A percentile compares a stretch with the other conserved stretches of the same genome.
These are phyloP conservation scores for Dione juno DNA, from an alignment of 2,888 invertebrate genomes.

Conservation along the genomic window DNA sequence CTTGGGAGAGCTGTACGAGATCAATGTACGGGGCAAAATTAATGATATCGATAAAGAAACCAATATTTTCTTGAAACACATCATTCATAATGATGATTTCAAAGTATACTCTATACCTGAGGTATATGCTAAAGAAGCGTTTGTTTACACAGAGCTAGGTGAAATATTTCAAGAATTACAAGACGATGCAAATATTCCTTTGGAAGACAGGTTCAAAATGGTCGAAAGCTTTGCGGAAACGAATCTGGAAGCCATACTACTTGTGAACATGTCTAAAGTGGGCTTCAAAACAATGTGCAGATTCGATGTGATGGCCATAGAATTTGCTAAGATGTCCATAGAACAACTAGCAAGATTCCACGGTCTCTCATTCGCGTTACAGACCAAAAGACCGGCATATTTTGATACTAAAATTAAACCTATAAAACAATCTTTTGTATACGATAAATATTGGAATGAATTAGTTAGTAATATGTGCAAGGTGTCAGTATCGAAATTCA, in stretches of 20 bases:
- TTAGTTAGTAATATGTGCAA: constrained; percentile 48
- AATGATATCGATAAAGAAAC: constrained; percentile 48
- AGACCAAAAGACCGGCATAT: constrained; percentile 55
- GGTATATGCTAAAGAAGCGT: constrained; percentile 57
- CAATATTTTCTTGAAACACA: constrained; percentile 62
- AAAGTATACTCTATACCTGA: constrained; percentile 54
- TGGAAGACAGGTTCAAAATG: constrained; percentile 54
- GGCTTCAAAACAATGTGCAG: constrained; percentile 56
- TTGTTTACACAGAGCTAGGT: constrained; percentile 57
- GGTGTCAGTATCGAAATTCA: constrained; percentile 46
- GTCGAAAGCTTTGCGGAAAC: constrained; percentile 55
- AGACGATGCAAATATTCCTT: constrained; percentile 54
- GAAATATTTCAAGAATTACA: constrained; percentile 56
- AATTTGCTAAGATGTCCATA: constrained; percentile 58
- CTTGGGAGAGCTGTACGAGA: constrained; percentile 56
- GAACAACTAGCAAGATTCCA: constrained; percentile 65
- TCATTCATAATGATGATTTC: constrained; percentile 50
- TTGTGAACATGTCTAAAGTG: constrained; percentile 58
- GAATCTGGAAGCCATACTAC: constrained; percentile 55
- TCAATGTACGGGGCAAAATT: constrained; percentile 54
- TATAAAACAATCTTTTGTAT: constrained; percentile 43
- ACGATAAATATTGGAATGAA: constrained; percentile 52
- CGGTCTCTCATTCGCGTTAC: constrained; percentile 56
- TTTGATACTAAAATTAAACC: constrained; percentile 51
- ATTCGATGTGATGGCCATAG: constrained; percentile 55